These are phyloP conservation scores for Scaptodrosophila latifasciaeformis DNA, from an alignment of 2,888 invertebrate genomes.

Conservation along the genomic window DNA sequence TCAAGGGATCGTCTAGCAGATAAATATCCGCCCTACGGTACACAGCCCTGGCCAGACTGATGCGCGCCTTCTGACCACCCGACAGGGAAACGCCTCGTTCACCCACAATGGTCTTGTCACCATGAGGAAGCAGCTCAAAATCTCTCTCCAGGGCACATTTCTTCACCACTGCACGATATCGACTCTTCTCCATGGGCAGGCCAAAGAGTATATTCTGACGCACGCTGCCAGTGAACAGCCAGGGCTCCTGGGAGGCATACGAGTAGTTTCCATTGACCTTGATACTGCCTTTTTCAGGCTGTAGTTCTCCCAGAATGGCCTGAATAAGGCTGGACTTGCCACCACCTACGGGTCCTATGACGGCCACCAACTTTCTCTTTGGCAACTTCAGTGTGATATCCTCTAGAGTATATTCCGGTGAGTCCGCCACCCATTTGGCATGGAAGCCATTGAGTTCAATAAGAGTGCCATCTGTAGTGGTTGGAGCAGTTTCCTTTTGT, in stretches of 20 bases:
- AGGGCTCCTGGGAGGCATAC: conserved; percentile 89
- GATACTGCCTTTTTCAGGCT: conserved; percentile 76
- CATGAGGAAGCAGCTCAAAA: conserved; percentile 77
- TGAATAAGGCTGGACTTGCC: conserved; percentile 79
- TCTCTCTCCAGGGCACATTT: conserved; percentile 77
- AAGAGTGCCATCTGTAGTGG: no score
- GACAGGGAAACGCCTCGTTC: conserved; percentile 89
- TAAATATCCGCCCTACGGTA: conserved; percentile 91
- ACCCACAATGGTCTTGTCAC: conserved; percentile 81
- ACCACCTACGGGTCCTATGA: conserved; percentile 83
- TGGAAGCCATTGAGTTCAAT: conserved; percentile 79
- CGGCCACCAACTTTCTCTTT: conserved; percentile 80
- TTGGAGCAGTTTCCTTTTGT: conserved; percentile 25
- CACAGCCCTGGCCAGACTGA: conserved; percentile 90
- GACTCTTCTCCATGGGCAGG: conserved; percentile 77
- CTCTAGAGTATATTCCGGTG: conserved; percentile 80
- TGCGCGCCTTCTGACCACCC: conserved; percentile 91
- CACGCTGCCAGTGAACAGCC: conserved; percentile 84
- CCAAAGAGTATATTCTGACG: conserved; percentile 80
- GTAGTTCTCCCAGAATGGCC: conserved; percentile 76
- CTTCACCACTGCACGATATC: conserved; percentile 77
- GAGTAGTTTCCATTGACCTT: conserved; percentile 79
- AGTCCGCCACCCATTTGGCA: conserved; percentile 81
- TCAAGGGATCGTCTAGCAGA: conserved; percentile 91
- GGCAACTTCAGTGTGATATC: conserved; percentile 80